Evolutionary conservation across 1,140 invertebrate genomes (phyloP).

Genomic region (Vanessa atalanta): DNA sequence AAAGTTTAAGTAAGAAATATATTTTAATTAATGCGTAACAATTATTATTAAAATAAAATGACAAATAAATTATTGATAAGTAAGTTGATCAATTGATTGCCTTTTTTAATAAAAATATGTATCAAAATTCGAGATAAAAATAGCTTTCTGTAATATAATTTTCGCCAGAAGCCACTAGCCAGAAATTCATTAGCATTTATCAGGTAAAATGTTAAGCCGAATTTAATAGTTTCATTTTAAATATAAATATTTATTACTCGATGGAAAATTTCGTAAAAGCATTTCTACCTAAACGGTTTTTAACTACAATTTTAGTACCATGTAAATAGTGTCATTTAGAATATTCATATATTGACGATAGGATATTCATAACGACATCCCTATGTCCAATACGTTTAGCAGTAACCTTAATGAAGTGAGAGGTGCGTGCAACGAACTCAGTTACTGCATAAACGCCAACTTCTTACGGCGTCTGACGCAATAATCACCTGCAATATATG

Average conservation of each 20-base stretch:
- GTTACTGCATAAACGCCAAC: constrained; percentile 38
- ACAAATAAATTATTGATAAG: too few relatives aligned
- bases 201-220: too few relatives aligned
- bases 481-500: constrained; percentile 61
- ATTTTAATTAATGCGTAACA: background rate
- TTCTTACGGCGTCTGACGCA: constrained; percentile 61
- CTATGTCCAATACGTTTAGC: constrained; percentile 17
- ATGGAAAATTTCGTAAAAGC: too few relatives aligned
- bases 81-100: too few relatives aligned
- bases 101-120: too few relatives aligned
- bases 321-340: background rate
- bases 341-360: background rate
- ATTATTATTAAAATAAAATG: too few relatives aligned
- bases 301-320: background rate
- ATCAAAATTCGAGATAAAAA: too few relatives aligned
- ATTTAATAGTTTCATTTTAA: too few relatives aligned
- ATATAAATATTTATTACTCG: too few relatives aligned
- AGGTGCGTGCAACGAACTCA: constrained; percentile 47
- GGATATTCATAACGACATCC: constrained; percentile 1
- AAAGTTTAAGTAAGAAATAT: background rate
- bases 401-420: constrained; percentile 55
- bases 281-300: background rate
- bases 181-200: too few relatives aligned
- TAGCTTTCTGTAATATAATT: too few relatives aligned
- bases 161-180: too few relatives aligned